phyloP scores from a whole-genome alignment of 2,888 invertebrate genomes.

The Dasypogon diadema region DNA sequence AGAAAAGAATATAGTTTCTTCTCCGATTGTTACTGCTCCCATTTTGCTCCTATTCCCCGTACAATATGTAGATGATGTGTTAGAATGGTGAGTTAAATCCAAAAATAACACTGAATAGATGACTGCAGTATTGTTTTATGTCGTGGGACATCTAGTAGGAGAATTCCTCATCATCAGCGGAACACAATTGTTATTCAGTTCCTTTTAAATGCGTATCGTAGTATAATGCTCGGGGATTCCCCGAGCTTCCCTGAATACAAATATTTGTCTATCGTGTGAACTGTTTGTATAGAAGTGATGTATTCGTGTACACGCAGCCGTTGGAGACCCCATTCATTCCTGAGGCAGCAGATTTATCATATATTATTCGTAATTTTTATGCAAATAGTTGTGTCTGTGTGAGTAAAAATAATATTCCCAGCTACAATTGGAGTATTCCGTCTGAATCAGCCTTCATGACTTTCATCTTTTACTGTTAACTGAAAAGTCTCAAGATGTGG shows the following conservation, averaged over 20 bases:
- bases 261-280: constrained; percentile 32
- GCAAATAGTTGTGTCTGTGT: constrained; percentile 12
- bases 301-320: constrained; percentile 16
- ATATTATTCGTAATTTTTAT: constrained; percentile 45
- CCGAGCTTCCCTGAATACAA: constrained; percentile 11
- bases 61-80: too few species aligned
- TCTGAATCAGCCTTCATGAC: constrained; percentile 40
- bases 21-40: too few species aligned
- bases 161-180: constrained; percentile 1
- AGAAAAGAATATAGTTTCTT: too few species aligned
- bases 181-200: constrained; percentile 31
- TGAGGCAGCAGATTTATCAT: constrained; percentile 18
- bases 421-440: constrained; percentile 25
- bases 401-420: constrained; percentile 11
- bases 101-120: too few species aligned
- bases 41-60: too few species aligned
- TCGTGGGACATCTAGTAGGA: not conserved
- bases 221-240: not conserved
- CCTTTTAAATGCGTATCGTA: constrained; percentile 28
- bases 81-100: too few species aligned
- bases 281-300: constrained; percentile 8
- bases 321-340: not conserved
- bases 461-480: constrained; percentile 28
- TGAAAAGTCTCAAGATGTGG: not conserved
- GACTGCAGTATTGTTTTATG: too few species aligned